Conservation (phyloP, 2,888 invertebrate species). For the Blera fallax region DNA sequence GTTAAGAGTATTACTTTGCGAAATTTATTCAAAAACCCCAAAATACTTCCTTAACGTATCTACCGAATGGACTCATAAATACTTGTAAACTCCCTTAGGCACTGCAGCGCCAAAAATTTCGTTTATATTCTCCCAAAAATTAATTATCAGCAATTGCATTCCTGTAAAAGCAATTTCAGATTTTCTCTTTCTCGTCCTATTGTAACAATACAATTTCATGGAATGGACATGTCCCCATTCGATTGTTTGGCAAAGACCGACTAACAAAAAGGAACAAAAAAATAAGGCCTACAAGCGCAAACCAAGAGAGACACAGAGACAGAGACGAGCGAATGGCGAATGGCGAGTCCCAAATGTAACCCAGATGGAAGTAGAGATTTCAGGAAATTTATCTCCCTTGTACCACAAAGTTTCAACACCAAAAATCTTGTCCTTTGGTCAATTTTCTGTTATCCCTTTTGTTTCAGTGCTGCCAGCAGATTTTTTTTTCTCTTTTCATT, state of each 20-base stretch:
- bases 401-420: constrained; percentile 69
- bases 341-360: constrained; percentile 58
- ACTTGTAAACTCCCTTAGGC: neutral
- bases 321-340: neutral
- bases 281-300: constrained; percentile 32
- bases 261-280: neutral
- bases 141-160: constrained; percentile 69
- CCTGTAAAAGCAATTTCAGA: constrained; percentile 61
- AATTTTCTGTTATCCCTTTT: constrained; percentile 67
- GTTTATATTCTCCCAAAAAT: constrained; percentile 43
- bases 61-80: constrained; percentile 2
- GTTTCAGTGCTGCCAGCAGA: constrained; percentile 43
- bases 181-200: constrained; percentile 12
- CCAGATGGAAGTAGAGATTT: constrained; percentile 69
- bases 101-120: constrained; percentile 9
- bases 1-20: constrained; percentile 24
- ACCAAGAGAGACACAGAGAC: neutral
- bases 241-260: constrained; percentile 59
- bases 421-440: constrained; percentile 72
- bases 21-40: constrained; percentile 18
- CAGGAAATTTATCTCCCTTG: constrained; percentile 65
- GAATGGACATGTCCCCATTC: constrained; percentile 67
- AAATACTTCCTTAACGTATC: constrained; percentile 4
- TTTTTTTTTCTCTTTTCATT: neutral
- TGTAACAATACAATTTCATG: constrained; percentile 52